phyloP scores from a whole-genome alignment of 2,888 invertebrate species.

The Gortyna flavago region DNA sequence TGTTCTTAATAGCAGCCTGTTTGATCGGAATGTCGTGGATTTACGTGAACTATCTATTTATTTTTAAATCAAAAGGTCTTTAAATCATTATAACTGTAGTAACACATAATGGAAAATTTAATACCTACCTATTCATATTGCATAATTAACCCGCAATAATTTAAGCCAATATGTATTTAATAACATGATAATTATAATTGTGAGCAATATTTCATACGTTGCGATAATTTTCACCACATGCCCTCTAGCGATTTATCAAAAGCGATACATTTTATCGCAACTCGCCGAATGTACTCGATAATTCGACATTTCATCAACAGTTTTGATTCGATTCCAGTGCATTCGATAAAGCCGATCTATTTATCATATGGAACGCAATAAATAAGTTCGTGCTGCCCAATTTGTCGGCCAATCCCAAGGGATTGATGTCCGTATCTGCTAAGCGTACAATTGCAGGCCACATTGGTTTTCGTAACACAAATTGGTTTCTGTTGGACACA shows the following conservation, averaged over 20 bases:
- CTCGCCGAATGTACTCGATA: slow-evolving; percentile 20
- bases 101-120: background rate
- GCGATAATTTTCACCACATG: slow-evolving; percentile 15
- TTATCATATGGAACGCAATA: slow-evolving; percentile 51
- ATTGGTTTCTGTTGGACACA: slow-evolving; percentile 31
- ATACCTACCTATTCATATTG: background rate
- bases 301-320: slow-evolving; percentile 37
- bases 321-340: slow-evolving; percentile 45
- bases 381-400: slow-evolving; percentile 52
- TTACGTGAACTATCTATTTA: background rate
- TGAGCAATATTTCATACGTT: slow-evolving; percentile 18
- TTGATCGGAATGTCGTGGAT: background rate
- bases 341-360: slow-evolving; percentile 40
- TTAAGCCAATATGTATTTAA: slow-evolving; percentile 3
- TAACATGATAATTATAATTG: slow-evolving; percentile 4
- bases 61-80: background rate
- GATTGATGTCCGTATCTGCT: slow-evolving; percentile 47
- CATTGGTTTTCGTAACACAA: slow-evolving; percentile 37
- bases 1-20: background rate
- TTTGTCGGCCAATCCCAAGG: slow-evolving; percentile 54
- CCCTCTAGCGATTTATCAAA: slow-evolving; percentile 26
- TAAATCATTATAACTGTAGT: background rate
- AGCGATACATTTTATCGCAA: slow-evolving; percentile 31
- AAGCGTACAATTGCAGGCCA: slow-evolving; percentile 40
- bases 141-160: slow-evolving; percentile 6